Conservation (phyloP, 2,888 invertebrate species). For the Stegophylla sp. region DNA sequence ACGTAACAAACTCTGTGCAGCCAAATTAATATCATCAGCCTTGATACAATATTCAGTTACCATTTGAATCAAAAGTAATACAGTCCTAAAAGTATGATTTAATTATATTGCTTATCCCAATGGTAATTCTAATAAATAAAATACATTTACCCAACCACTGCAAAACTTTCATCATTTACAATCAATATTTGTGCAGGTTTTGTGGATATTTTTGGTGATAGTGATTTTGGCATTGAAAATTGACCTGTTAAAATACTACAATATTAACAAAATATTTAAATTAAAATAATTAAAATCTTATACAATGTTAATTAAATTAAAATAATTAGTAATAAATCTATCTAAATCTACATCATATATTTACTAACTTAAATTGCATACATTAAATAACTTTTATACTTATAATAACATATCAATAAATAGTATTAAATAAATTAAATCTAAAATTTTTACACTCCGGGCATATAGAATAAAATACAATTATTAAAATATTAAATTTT, state of each 20-base stretch:
- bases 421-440: neutral
- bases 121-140: neutral
- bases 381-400: too few species aligned
- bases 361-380: neutral
- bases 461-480: neutral
- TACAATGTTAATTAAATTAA: too few species aligned
- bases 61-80: constrained; percentile 85
- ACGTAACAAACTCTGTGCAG: constrained; percentile 81
- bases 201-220: constrained; percentile 59
- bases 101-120: neutral
- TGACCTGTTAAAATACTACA: constrained; percentile 61
- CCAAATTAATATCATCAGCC: constrained; percentile 62
- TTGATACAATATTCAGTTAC: constrained; percentile 89
- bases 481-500: neutral
- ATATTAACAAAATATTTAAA: too few species aligned
- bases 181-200: constrained; percentile 65
- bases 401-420: too few species aligned
- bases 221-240: constrained; percentile 62
- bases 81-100: constrained; percentile 68
- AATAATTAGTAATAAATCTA: too few species aligned
- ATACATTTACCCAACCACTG: constrained; percentile 71
- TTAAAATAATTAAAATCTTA: too few species aligned
- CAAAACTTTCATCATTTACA: constrained; percentile 76
- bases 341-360: too few species aligned
- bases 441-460: neutral